Percentiles rank a stretch among this genome's conserved stretches.
Conservation (phyloP, 2,113 vertebrate genomes). For the Puntigrus tetrazona region DNA sequence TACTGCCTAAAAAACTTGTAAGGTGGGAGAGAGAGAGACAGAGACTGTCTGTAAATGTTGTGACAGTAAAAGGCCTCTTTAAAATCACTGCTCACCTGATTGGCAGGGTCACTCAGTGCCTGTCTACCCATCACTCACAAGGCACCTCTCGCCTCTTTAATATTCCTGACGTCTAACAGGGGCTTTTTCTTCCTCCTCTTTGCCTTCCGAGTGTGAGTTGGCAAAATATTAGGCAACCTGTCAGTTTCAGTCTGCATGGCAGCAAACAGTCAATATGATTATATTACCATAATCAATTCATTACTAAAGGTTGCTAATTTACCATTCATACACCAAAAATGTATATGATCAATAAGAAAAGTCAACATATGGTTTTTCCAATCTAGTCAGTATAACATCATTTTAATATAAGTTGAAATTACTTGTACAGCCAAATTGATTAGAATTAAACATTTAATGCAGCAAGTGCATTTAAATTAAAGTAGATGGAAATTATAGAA, state of each 20-base stretch:
- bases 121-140: conserved; percentile 76
- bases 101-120: conserved; percentile 74
- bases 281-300: neutral
- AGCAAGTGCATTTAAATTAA: no score
- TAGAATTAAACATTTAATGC: no score
- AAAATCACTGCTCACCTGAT: conserved; percentile 67
- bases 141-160: conserved; percentile 68
- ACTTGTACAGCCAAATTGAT: no score
- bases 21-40: conserved; percentile 1
- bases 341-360: neutral
- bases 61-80: conserved; percentile 56
- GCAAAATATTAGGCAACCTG: conserved; percentile 30
- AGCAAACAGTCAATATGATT: neutral
- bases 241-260: neutral
- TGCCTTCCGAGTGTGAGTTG: conserved; percentile 1
- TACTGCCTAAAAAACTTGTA: neutral
- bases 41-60: conserved; percentile 29
- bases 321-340: neutral
- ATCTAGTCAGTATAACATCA: no score
- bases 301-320: neutral
- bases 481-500: no score
- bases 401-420: no score
- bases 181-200: neutral
- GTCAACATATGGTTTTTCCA: no score
- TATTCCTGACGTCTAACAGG: conserved; percentile 74